Conservation (phyloP, 2,797 vertebrate genomes). For the Falco cherrug region DNA sequence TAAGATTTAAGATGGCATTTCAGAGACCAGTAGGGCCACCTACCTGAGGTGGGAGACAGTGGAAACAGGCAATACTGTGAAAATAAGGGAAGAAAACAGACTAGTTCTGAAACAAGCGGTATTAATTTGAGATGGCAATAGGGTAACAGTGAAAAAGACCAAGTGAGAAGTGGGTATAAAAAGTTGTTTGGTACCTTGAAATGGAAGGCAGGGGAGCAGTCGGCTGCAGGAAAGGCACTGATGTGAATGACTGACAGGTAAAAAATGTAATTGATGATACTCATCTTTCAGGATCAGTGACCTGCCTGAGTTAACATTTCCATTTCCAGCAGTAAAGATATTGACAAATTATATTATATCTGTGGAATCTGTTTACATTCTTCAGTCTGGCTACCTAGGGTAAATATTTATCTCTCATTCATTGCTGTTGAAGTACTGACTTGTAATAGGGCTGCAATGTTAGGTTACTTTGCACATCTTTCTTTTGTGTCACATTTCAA, state of each 20-base stretch:
- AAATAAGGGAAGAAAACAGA: not conserved
- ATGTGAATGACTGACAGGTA: conserved; percentile 7
- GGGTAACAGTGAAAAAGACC: not conserved
- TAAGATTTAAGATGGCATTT: not conserved
- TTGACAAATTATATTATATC: conserved; percentile 26
- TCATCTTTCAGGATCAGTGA: conserved; percentile 40
- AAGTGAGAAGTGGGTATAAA: not conserved
- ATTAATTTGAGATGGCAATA: not conserved
- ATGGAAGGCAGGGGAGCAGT: not conserved
- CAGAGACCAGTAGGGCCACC: not conserved
- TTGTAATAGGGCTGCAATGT: not conserved
- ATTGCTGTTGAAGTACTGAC: conserved; percentile 3
- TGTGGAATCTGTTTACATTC: conserved; percentile 27
- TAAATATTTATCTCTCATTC: conserved; percentile 49
- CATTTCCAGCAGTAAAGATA: conserved; percentile 41
- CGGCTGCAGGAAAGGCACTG: not conserved
- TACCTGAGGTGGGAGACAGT: not conserved
- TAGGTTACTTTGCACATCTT: not conserved
- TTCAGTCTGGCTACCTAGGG: conserved; percentile 1
- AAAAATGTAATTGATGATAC: conserved; percentile 42
- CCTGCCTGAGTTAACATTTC: conserved; percentile 48
- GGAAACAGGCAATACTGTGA: not conserved
- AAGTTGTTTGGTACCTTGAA: conserved; percentile 19
- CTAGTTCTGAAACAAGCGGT: not conserved
- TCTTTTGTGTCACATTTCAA: not conserved